These are phyloP conservation scores for Bos indicus DNA, from an alignment of 2,113 vertebrate species.

Conservation along the genomic window DNA sequence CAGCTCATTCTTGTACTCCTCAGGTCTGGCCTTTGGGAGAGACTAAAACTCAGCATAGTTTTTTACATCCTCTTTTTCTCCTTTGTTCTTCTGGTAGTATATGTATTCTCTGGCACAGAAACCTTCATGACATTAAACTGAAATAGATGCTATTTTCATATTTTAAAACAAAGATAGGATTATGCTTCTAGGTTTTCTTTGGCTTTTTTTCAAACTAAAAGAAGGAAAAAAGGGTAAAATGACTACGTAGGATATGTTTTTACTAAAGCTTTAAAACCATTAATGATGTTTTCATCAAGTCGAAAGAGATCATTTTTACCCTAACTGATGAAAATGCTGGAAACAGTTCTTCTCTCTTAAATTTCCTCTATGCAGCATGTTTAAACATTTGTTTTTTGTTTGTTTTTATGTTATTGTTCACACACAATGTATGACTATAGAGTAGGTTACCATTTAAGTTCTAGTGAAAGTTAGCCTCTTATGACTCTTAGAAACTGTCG, in stretches of 20 bases:
- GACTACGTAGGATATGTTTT: neutral
- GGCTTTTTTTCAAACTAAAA: neutral
- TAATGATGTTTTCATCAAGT: neutral
- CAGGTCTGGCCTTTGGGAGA: conserved; percentile 84
- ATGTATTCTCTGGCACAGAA: conserved; percentile 88
- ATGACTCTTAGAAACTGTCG: neutral
- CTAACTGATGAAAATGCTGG: neutral
- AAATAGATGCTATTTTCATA: neutral
- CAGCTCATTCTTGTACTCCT: conserved; percentile 86
- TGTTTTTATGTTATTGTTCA: neutral
- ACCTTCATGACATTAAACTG: conserved; percentile 87
- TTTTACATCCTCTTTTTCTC: conserved; percentile 85
- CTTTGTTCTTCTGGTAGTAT: conserved; percentile 80
- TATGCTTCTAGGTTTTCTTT: neutral
- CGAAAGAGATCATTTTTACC: neutral
- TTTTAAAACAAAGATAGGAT: neutral
- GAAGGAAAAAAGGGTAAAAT: neutral
- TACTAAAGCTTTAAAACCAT: neutral
- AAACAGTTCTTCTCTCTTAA: neutral
- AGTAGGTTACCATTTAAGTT: neutral
- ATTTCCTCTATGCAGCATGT: neutral
- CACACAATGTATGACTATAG: neutral
- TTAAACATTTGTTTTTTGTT: neutral
- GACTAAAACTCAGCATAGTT: conserved; percentile 77
- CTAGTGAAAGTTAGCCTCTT: neutral